phyloP scores from a whole-genome alignment of 2,888 invertebrate genomes.

The Hemistola chrysoprasaria region DNA sequence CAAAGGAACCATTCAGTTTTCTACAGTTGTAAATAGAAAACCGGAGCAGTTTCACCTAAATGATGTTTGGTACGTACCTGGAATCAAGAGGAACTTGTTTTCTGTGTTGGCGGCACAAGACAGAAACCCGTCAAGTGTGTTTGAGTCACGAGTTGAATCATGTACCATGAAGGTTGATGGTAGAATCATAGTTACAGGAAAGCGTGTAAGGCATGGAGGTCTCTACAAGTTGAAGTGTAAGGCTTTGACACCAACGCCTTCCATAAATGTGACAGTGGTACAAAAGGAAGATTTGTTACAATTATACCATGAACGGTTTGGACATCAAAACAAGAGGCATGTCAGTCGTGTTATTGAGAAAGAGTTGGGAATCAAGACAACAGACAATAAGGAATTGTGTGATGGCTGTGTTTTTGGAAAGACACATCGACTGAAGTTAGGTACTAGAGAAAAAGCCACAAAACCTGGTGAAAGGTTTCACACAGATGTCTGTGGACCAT shows the following conservation, averaged over 20 bases:
- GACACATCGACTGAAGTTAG: constrained; percentile 12
- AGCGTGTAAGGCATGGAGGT: background rate
- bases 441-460: constrained; percentile 17
- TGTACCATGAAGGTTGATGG: background rate
- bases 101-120: background rate
- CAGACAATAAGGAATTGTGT: constrained; percentile 5
- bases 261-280: constrained; percentile 1
- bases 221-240: background rate
- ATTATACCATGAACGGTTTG: constrained; percentile 17
- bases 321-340: constrained; percentile 19
- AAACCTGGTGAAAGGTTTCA: no score
- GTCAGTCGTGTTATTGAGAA: constrained; percentile 11
- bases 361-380: constrained; percentile 14
- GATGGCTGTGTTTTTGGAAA: constrained; percentile 20
- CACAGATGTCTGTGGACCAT: constrained; percentile 13
- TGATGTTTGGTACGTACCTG: background rate
- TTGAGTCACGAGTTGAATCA: background rate
- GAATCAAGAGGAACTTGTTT: background rate
- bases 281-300: constrained; percentile 8
- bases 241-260: no score
- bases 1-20: no score
- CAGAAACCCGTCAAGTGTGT: background rate
- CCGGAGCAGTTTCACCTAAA: no score
- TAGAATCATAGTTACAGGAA: background rate
- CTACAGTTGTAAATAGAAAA: no score